Evolutionary conservation across 2,113 vertebrate species (phyloP), one percentile per base, ranked within the genome.

Genomic region (Tetrao urogallus): DNA sequence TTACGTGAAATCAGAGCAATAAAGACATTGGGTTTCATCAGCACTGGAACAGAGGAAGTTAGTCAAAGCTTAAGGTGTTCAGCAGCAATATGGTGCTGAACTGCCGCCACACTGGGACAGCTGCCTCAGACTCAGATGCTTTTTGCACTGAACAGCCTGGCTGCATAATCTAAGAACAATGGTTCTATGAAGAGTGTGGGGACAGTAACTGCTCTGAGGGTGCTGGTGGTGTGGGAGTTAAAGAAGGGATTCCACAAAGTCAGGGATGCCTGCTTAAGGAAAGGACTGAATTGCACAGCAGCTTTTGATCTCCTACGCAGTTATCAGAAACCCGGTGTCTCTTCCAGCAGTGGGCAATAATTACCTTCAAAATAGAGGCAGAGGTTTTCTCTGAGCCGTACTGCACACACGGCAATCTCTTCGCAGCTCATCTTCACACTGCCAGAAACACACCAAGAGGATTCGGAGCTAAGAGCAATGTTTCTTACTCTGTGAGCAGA

Each of bases 321-420:
- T 58, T 74, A 67, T 30, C 57, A n/a, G 54, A 38, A 45, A 15
- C 21, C 1, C 6, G 1, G 1, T 36, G 42, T 56, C 47, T 28
- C n/a, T 50, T 73, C 21, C 32, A 73, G 57, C 42, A 43, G 24
- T 5, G 28, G 50, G 14, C 11, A 24, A 27, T 27, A 32, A 36
- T 89, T 94, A 97, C 97, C 97, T 5, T 61, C 57, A 64, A 95
- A 96, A 58, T 94, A 95, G 73, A 97, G 91, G 43, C 87, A 83
- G 73, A 34, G 77, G 2, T 95, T 82, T 8, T 84, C 25, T 36
- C 92, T 79, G 14, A 97, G 70, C 13, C n/a, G 2, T 11, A 91
- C 50, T 21, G 96, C 63, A 32, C 4, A 24, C 88, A 97, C 6
- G 11, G n/a, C 56, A 22, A 93, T 64, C 63, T 67, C 60, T 40